Percentiles rank a stretch among this genome's conserved stretches.
phyloP scores from a whole-genome alignment of 2,888 invertebrate species.

The Harmothoe impar region DNA sequence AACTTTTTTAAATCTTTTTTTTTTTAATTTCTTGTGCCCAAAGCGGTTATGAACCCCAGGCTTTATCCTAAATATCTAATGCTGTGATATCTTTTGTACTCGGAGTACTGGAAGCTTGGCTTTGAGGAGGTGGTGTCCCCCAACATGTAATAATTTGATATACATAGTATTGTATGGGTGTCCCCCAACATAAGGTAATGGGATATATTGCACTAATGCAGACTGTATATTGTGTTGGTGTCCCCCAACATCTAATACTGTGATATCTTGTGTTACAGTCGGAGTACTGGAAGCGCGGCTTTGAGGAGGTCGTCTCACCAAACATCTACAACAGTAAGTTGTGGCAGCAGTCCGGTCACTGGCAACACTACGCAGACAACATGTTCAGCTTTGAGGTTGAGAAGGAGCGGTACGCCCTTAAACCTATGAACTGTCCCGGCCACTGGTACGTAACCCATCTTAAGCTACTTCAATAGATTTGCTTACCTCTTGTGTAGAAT shows the following conservation, averaged over 20 bases:
- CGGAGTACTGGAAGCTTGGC: conserved; percentile 94
- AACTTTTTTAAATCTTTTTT: no score
- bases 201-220: no score
- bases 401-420: conserved; percentile 97
- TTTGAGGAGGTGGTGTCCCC: conserved; percentile 95
- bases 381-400: conserved; percentile 98
- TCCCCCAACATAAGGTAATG: no score
- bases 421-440: conserved; percentile 99
- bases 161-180: no score
- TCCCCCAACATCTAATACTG: conserved; percentile 95
- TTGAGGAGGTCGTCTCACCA: conserved; percentile 94
- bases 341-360: conserved; percentile 99
- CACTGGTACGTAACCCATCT: conserved; percentile 92
- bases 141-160: conserved; percentile 93
- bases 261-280: not conserved
- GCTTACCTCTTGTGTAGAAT: no score
- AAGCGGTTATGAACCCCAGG: no score
- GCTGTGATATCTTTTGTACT: no score
- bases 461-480: no score
- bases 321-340: conserved; percentile 97
- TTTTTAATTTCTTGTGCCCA: no score
- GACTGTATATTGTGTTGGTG: no score
- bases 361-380: conserved; percentile 98
- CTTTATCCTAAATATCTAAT: no score
- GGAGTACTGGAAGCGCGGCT: conserved; percentile 95